Base-by-base conservation (phyloP, 1,140 invertebrate genomes). In the Trachymyrmex cornetzi region DNA sequence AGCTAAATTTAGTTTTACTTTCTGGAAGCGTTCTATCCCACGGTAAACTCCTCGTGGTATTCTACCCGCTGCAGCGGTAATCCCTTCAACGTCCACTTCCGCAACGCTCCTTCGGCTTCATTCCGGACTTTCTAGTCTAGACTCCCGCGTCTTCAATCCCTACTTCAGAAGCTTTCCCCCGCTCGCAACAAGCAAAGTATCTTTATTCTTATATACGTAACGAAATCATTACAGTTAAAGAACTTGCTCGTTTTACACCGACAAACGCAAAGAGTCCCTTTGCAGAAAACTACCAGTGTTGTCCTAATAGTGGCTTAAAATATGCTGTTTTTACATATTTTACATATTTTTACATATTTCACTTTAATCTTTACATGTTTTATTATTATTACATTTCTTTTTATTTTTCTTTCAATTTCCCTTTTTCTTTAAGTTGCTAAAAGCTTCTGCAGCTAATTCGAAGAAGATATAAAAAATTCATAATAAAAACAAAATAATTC, bases 71-170 rank as follows among this genome's bases (percentile, higher is more conserved):
- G 69, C 14, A 84, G 55, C 69, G 55, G 55, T 84, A 84, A 84
- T 84, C 80, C 69, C 69, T 84, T 84, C 80, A 84, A 84, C 80
- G 80, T 84, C 80, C 80, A 84, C 80, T 84, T 84, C 69, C 80
- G 67, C 53, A 61, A 82, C 38, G 69, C 69, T 74, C 53, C 80
- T 84, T 75, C 69, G 57, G 48, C 80, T 74, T 82, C 80, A 82
- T 82, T 82, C 67, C 80, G 38, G 80, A 82, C 80, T 84, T 82
- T 84, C 69, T 50, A 75, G 80, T 71, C 48, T 50, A 50, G 48
- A 50, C 48, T 50, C 69, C 27, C 55, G 80, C 38, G 69, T 84
- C 80, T 84, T 84, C 80, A 84, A 82, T 75, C 80, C 71, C 69
- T 84, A 63, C 80, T 84, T 84, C 80, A 71, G 53, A 71, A 84